Conservation (phyloP, 2,113 vertebrate species). For the Xiphorhynchus elegans region DNA sequence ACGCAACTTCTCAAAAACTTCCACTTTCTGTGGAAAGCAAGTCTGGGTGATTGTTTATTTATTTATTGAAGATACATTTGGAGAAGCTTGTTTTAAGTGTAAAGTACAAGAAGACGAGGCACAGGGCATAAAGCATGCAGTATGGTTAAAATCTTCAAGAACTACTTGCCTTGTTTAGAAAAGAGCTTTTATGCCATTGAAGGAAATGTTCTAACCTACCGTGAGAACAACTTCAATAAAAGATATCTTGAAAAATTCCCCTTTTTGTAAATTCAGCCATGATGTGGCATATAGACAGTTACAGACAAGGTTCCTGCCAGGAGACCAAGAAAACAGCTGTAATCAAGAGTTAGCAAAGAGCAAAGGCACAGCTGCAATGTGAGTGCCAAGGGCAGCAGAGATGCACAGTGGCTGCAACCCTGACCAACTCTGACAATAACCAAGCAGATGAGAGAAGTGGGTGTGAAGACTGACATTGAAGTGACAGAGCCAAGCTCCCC, state of each 20-base stretch:
- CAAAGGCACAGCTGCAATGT: fast-evolving
- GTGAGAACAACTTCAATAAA: background rate
- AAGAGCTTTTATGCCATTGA: background rate
- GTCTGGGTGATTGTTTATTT: background rate
- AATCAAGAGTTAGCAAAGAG: background rate
- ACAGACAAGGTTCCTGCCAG: background rate
- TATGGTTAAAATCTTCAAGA: background rate
- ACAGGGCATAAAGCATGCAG: background rate
- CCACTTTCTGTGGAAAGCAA: background rate
- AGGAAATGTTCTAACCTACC: background rate
- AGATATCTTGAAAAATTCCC: background rate
- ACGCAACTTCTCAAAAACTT: background rate
- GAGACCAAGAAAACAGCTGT: background rate
- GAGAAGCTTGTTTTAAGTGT: background rate
- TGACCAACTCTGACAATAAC: background rate
- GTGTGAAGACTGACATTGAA: background rate
- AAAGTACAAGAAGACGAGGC: background rate
- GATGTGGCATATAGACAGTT: background rate
- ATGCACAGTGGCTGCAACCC: background rate
- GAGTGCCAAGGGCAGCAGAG: background rate
- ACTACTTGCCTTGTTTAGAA: background rate
- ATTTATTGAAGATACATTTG: background rate
- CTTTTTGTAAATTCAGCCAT: background rate
- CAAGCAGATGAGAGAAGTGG: background rate
- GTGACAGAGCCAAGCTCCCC: background rate